Conservation (phyloP, 2,797 vertebrate genomes). For the Serranus cabrilla region DNA sequence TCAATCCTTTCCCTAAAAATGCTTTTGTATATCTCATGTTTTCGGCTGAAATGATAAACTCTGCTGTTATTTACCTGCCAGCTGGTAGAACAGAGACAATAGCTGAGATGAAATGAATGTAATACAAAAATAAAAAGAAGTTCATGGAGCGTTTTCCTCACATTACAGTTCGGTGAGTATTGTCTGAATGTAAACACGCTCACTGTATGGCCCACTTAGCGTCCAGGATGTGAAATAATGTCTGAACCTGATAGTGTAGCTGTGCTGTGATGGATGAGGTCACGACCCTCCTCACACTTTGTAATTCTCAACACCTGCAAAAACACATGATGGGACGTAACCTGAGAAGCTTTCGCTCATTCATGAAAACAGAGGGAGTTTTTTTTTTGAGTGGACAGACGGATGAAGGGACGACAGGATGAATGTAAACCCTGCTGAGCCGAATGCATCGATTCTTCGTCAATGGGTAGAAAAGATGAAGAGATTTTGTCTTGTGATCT, state of each 20-base stretch:
- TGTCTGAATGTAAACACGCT: not conserved
- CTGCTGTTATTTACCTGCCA: not conserved
- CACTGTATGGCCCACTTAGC: not conserved
- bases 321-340: constrained; percentile 70
- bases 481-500: too few relatives aligned
- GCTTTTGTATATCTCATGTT: not conserved
- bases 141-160: not conserved
- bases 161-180: not conserved
- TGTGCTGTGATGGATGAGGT: constrained; percentile 60
- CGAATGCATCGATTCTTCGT: constrained; percentile 7
- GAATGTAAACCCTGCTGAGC: not conserved
- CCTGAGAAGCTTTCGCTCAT: constrained; percentile 46
- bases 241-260: constrained; percentile 32
- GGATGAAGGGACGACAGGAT: constrained; percentile 13
- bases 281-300: constrained; percentile 55
- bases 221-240: constrained; percentile 29
- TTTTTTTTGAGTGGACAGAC: not conserved
- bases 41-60: not conserved
- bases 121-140: too few relatives aligned
- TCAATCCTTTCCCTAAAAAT: not conserved
- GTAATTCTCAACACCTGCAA: constrained; percentile 76
- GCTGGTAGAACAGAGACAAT: too few relatives aligned
- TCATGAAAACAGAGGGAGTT: constrained; percentile 51
- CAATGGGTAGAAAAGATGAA: not conserved
- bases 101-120: too few relatives aligned